Evolutionary conservation across 2,797 vertebrate species (phyloP).

Genomic region (Triplophysa yarkandensis): DNA sequence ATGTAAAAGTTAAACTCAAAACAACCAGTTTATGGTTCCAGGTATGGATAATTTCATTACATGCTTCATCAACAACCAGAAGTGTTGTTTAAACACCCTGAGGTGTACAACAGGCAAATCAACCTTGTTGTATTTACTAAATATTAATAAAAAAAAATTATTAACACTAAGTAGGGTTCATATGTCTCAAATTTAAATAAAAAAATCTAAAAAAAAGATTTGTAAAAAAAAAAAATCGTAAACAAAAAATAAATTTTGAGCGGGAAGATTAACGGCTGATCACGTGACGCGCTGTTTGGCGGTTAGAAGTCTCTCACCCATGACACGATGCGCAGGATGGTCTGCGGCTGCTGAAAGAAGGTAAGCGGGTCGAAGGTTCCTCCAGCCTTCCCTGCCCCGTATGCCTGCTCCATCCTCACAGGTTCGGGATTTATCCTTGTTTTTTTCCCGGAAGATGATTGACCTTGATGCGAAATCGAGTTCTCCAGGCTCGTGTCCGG

Average conservation of each 20-base stretch:
- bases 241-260: too few species aligned
- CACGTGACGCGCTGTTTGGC: constrained; percentile 3
- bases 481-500: neutral
- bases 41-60: too few species aligned
- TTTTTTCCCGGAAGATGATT: constrained; percentile 9
- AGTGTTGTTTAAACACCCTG: too few species aligned
- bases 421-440: constrained; percentile 35
- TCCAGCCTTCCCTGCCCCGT: constrained; percentile 61
- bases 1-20: neutral
- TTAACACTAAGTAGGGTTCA: too few species aligned
- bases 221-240: too few species aligned
- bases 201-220: too few species aligned
- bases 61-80: too few species aligned
- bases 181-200: too few species aligned
- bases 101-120: too few species aligned
- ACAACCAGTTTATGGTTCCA: neutral
- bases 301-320: constrained; percentile 54
- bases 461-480: constrained; percentile 41
- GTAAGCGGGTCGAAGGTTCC: constrained; percentile 57
- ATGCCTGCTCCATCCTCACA: constrained; percentile 59
- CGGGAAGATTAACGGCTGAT: neutral
- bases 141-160: too few species aligned
- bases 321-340: constrained; percentile 55
- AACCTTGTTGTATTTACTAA: too few species aligned
- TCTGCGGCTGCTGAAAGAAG: constrained; percentile 59